Conservation (phyloP, 1,140 invertebrate species). For the Adoxophyes honmai region DNA sequence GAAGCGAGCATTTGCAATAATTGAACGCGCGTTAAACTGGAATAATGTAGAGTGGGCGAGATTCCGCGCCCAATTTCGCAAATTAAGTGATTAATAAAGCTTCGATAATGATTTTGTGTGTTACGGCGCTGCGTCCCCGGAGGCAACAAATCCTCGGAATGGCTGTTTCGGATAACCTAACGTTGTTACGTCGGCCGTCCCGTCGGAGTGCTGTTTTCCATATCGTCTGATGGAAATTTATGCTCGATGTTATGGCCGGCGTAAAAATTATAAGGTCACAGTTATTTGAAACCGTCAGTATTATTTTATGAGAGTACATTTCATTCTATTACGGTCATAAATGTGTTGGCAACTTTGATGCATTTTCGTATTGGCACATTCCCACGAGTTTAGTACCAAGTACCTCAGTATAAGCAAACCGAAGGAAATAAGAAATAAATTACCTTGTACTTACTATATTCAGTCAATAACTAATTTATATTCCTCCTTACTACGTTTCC, state of each 20-base stretch:
- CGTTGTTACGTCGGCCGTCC: background rate
- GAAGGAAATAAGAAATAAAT: too few relatives aligned
- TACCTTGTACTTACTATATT: too few relatives aligned
- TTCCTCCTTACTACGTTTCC: too few relatives aligned
- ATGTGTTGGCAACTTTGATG: background rate
- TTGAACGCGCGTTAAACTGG: constrained; percentile 29
- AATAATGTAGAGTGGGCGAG: constrained; percentile 18
- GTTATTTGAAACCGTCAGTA: constrained; percentile 3
- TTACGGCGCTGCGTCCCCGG: background rate
- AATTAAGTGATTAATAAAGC: constrained; percentile 28
- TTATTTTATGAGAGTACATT: constrained; percentile 3
- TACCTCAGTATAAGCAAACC: too few relatives aligned
- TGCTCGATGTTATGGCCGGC: background rate
- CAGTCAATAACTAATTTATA: too few relatives aligned
- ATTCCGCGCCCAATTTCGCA: constrained; percentile 31
- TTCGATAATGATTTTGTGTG: constrained; percentile 4
- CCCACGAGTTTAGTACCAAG: too few relatives aligned
- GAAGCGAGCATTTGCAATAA: constrained; percentile 24
- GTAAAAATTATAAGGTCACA: constrained; percentile 14
- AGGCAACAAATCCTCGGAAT: background rate
- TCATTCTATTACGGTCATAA: constrained; percentile 1
- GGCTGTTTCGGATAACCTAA: background rate
- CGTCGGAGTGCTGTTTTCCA: background rate
- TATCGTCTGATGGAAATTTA: constrained; percentile 6
- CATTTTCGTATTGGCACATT: constrained; percentile 10